These are phyloP conservation scores for Vulpes vulpes DNA, from an alignment of 2,113 vertebrate species.

Conservation along the genomic window DNA sequence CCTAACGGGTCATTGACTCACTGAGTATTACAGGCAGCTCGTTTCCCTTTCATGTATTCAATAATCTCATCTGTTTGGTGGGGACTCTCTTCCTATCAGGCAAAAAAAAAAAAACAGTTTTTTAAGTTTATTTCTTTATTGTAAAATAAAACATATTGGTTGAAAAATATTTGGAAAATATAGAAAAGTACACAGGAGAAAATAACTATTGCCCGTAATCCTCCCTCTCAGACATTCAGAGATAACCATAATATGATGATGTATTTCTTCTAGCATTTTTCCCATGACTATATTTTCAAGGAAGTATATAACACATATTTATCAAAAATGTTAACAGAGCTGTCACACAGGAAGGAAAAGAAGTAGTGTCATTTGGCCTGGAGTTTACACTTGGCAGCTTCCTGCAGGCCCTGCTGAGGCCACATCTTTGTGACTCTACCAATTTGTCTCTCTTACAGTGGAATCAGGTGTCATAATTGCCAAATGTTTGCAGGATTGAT, in stretches of 20 bases:
- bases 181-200: slow-evolving; percentile 59
- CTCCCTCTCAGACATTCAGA: slow-evolving; percentile 62
- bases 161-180: slow-evolving; percentile 68
- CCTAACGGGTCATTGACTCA: not conserved
- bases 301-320: slow-evolving; percentile 71
- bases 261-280: slow-evolving; percentile 70
- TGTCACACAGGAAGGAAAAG: slow-evolving; percentile 67
- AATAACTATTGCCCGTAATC: slow-evolving; percentile 63
- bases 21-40: not conserved
- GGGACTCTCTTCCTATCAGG: not conserved
- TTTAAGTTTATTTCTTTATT: slow-evolving; percentile 57
- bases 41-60: not conserved
- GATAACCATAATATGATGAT: slow-evolving; percentile 76
- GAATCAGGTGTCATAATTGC: slow-evolving; percentile 81
- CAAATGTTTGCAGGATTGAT: slow-evolving; percentile 50
- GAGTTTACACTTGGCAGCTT: slow-evolving; percentile 68
- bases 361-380: slow-evolving; percentile 67
- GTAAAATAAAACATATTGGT: slow-evolving; percentile 64
- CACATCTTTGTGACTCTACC: slow-evolving; percentile 59
- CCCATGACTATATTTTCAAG: slow-evolving; percentile 73
- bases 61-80: not conserved
- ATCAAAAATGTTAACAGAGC: slow-evolving; percentile 76
- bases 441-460: slow-evolving; percentile 78
- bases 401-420: slow-evolving; percentile 46
- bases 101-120: not conserved